Evolutionary conservation across 2,797 vertebrate genomes (phyloP).

Genomic region (Coregonus ussuriensis): DNA sequence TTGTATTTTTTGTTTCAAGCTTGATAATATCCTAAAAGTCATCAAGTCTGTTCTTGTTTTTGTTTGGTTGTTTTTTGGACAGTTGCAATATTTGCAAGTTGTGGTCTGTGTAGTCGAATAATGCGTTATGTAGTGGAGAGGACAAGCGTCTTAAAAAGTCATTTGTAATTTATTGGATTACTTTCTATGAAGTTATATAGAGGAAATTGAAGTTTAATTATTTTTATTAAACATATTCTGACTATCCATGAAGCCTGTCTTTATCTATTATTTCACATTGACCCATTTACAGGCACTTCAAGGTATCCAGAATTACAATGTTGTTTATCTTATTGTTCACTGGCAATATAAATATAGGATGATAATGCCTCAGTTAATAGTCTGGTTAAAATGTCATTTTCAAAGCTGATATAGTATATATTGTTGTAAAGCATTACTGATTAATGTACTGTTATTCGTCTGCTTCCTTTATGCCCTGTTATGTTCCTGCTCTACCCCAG

Average conservation of each 20-base stretch:
- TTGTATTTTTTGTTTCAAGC: constrained; percentile 82
- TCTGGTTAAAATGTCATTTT: too few relatives aligned
- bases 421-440: background rate
- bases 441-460: background rate
- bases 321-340: background rate
- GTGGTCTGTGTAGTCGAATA: constrained; percentile 98
- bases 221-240: constrained; percentile 99
- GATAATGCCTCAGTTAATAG: background rate
- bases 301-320: background rate
- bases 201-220: constrained; percentile 99
- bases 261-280: constrained; percentile 65
- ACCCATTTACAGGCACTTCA: background rate
- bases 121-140: constrained; percentile 98
- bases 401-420: background rate
- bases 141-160: constrained; percentile 94
- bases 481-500: constrained; percentile 29
- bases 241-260: constrained; percentile 88
- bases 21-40: constrained; percentile 86
- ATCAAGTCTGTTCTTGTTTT: constrained; percentile 76
- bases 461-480: background rate
- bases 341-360: background rate
- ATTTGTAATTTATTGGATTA: constrained; percentile 99
- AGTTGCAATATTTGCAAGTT: constrained; percentile 99
- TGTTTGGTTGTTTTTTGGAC: constrained; percentile 81
- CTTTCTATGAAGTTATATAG: constrained; percentile 99